Evolutionary conservation across 2,113 vertebrate genomes (phyloP).

Genomic region (Pongo pygmaeus): DNA sequence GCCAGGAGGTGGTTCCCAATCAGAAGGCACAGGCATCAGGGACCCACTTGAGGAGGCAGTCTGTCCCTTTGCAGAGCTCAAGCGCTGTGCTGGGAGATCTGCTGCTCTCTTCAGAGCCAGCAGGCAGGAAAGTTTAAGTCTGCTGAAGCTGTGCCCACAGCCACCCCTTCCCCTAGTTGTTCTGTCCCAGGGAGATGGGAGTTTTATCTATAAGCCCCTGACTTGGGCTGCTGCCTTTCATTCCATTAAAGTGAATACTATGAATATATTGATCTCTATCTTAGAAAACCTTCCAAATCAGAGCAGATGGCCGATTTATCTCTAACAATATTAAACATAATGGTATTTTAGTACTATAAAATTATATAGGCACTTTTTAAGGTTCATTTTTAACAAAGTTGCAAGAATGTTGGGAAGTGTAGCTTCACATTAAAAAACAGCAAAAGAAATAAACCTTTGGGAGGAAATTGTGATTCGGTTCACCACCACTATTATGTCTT

Average conservation of each 20-base stretch:
- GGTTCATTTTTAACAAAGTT: slow-evolving; percentile 49
- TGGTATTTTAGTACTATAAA: slow-evolving; percentile 27
- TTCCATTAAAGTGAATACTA: slow-evolving; percentile 42
- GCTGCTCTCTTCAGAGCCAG: too few relatives aligned
- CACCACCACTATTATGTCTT: neutral
- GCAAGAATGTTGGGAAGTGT: neutral
- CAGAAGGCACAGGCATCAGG: too few relatives aligned
- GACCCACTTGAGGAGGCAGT: too few relatives aligned
- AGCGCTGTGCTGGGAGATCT: too few relatives aligned
- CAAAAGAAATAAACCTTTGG: neutral
- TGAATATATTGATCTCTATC: neutral
- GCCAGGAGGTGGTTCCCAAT: too few relatives aligned
- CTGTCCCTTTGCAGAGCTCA: too few relatives aligned
- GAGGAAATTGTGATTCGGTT: neutral
- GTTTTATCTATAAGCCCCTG: too few relatives aligned
- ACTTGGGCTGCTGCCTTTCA: too few relatives aligned
- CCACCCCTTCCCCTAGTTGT: too few relatives aligned
- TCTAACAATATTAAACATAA: slow-evolving; percentile 36
- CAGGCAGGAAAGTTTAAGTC: too few relatives aligned
- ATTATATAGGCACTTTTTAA: slow-evolving; percentile 25
- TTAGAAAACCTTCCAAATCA: neutral
- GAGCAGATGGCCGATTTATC: slow-evolving; percentile 61
- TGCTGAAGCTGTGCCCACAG: too few relatives aligned
- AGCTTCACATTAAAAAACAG: neutral
- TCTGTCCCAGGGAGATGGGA: too few relatives aligned